Conservation (phyloP, 2,888 invertebrate species). For the Drosophila gaucha region DNA sequence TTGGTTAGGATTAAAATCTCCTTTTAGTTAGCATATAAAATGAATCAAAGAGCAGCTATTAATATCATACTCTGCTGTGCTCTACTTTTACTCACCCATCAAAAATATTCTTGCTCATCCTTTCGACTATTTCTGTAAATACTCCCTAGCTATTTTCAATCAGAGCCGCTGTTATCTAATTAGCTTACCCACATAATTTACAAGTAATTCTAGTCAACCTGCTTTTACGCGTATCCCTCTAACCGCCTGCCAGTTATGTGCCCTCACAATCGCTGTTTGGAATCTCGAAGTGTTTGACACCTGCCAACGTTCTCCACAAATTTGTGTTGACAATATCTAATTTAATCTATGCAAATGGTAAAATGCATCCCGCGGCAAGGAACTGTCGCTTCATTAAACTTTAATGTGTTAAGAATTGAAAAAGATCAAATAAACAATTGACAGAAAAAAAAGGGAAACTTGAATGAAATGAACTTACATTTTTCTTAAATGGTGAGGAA, state of each 20-base stretch:
- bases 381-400: background rate
- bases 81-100: no score
- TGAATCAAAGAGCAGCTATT: no score
- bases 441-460: no score
- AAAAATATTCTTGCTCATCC: no score
- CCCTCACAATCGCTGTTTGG: slow-evolving; percentile 17
- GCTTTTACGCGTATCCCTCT: slow-evolving; percentile 2
- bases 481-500: no score
- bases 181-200: background rate
- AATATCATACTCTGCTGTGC: no score
- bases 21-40: no score
- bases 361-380: background rate
- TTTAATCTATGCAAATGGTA: slow-evolving; percentile 65
- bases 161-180: slow-evolving; percentile 14
- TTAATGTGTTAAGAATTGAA: background rate
- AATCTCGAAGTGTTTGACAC: slow-evolving; percentile 32
- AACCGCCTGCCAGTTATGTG: background rate
- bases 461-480: no score
- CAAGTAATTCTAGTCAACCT: slow-evolving; percentile 2
- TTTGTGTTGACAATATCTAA: slow-evolving; percentile 41
- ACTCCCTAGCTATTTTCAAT: no score
- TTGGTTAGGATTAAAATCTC: no score
- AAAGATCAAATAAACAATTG: background rate
- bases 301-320: slow-evolving; percentile 6
- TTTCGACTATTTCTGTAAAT: no score